Conservation (phyloP, 2,888 invertebrate species). For the Meteorus colon region DNA sequence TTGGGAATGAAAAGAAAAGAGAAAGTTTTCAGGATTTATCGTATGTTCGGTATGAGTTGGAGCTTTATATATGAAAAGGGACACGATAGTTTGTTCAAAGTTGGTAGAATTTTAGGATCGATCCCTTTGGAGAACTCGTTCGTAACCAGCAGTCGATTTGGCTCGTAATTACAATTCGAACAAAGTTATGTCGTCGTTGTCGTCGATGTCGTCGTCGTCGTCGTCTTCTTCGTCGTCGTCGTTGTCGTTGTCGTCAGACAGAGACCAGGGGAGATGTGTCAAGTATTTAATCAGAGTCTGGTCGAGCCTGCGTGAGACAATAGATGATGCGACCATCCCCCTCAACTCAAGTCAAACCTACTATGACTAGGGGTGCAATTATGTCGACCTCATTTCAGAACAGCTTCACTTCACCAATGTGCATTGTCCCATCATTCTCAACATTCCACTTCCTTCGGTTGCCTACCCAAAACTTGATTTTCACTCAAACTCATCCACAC, state of each 20-base stretch:
- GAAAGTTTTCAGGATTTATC: neutral
- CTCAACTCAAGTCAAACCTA: constrained; percentile 42
- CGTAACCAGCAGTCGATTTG: constrained; percentile 61
- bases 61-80: constrained; percentile 24
- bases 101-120: constrained; percentile 48
- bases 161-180: constrained; percentile 71
- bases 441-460: constrained; percentile 11
- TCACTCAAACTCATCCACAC: neutral
- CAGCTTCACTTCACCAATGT: constrained; percentile 59
- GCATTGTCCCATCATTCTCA: constrained; percentile 46
- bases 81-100: constrained; percentile 37
- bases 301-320: constrained; percentile 69
- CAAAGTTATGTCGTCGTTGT: constrained; percentile 67
- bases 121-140: constrained; percentile 54
- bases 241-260: constrained; percentile 20
- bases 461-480: neutral
- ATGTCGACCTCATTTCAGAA: constrained; percentile 69
- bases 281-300: constrained; percentile 71
- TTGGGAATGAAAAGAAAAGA: constrained; percentile 22
- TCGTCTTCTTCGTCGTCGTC: constrained; percentile 46
- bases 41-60: constrained; percentile 2
- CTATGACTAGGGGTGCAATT: constrained; percentile 68
- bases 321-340: constrained; percentile 59
- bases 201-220: constrained; percentile 50
- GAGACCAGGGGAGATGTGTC: constrained; percentile 65